These are phyloP conservation scores for Dasypolia templi DNA, from an alignment of 2,888 invertebrate genomes.

Conservation along the genomic window DNA sequence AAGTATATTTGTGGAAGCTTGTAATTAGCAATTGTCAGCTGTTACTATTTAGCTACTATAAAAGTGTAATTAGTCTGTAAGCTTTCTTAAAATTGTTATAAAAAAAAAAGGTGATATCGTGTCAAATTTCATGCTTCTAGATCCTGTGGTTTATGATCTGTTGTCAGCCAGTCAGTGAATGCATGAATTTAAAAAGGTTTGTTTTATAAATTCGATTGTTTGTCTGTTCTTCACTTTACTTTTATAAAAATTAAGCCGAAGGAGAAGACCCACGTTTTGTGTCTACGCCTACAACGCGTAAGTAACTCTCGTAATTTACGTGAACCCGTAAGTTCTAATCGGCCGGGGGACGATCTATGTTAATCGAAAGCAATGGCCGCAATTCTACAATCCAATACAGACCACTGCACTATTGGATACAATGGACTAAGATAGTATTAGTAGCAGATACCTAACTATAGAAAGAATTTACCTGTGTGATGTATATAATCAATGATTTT, in stretches of 20 bases:
- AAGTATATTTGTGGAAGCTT: no score
- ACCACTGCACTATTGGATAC: slow-evolving; percentile 11
- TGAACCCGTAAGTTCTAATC: slow-evolving; percentile 44
- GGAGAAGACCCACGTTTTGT: background rate
- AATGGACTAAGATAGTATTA: slow-evolving; percentile 10
- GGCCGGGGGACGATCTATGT: slow-evolving; percentile 50
- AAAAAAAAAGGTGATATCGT: no score
- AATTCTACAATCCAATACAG: slow-evolving; percentile 32
- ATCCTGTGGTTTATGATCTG: background rate
- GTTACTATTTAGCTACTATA: no score
- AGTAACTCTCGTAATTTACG: slow-evolving; percentile 33
- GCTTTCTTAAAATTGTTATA: no score
- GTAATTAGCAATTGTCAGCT: no score
- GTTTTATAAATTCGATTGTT: background rate
- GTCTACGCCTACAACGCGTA: slow-evolving; percentile 5
- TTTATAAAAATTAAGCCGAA: background rate
- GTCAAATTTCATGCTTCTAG: no score
- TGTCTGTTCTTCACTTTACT: background rate
- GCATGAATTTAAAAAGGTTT: no score
- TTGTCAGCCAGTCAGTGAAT: no score
- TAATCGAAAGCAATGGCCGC: slow-evolving; percentile 54
- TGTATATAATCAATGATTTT: background rate
- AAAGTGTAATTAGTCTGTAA: no score
- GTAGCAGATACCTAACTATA: background rate
- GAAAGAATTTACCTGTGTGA: background rate